Conservation (phyloP, 2,113 vertebrate species). For the Motacilla alba region DNA sequence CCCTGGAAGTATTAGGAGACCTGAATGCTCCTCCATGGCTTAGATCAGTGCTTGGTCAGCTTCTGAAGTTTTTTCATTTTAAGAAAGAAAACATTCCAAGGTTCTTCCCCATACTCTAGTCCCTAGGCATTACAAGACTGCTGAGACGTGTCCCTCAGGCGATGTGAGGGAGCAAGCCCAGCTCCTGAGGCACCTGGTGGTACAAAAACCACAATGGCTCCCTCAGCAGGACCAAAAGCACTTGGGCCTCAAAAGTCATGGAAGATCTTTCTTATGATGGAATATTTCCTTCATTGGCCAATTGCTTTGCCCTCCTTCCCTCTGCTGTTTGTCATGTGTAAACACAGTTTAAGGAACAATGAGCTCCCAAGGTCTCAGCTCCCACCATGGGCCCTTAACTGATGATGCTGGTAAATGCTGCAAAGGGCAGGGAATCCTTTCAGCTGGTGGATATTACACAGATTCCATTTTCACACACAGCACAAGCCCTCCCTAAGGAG, state of each 20-base stretch:
- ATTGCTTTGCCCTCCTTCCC: neutral
- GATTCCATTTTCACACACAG: neutral
- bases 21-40: neutral
- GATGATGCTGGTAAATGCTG: rapidly evolving
- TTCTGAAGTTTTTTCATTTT: neutral
- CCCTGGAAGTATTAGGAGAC: neutral
- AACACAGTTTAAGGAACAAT: neutral
- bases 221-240: neutral
- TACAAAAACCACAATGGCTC: rapidly evolving
- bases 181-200: neutral
- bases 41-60: neutral
- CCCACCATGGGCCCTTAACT: rapidly evolving
- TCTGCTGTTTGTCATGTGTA: neutral
- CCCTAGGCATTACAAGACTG: neutral
- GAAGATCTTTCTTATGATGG: neutral
- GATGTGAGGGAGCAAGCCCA: neutral
- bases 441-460: neutral
- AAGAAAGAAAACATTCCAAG: neutral
- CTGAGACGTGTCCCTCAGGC: rapidly evolving
- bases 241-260: neutral
- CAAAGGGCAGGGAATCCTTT: neutral
- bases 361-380: neutral
- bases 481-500: neutral
- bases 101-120: neutral
- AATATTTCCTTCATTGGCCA: neutral